Conservation (phyloP, 2,888 invertebrate species). For the Monopis laevigella region DNA sequence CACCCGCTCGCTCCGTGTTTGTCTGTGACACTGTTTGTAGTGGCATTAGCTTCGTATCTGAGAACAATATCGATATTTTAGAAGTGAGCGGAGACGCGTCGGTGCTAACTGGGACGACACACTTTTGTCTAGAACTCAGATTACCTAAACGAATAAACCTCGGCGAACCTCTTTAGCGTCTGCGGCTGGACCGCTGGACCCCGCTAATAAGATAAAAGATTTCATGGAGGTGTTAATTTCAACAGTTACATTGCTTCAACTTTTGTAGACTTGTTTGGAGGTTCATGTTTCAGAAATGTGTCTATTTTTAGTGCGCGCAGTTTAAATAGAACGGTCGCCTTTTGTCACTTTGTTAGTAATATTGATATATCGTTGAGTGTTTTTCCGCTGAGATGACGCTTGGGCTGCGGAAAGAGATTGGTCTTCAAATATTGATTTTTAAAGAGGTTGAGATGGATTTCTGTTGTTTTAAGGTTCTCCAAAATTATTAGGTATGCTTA, state of each 20-base stretch:
- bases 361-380: conserved; percentile 6
- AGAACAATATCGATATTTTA: conserved; percentile 9
- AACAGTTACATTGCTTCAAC: conserved; percentile 27
- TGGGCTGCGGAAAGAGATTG: too few species aligned
- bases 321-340: too few species aligned
- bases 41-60: conserved; percentile 4
- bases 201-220: conserved; percentile 48
- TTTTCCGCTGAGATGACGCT: conserved; percentile 2
- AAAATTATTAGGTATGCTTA: too few species aligned
- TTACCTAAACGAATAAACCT: conserved; percentile 15
- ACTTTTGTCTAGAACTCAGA: conserved; percentile 10
- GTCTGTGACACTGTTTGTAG: conserved; percentile 4
- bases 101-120: conserved; percentile 8
- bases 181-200: conserved; percentile 20
- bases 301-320: neutral
- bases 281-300: neutral
- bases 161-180: conserved; percentile 17
- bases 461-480: too few species aligned
- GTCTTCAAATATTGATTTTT: too few species aligned
- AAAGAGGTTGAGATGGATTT: too few species aligned
- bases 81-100: conserved; percentile 1
- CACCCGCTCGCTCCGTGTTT: neutral
- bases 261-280: neutral
- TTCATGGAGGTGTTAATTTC: conserved; percentile 34
- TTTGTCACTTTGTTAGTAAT: conserved; percentile 2